phyloP scores from a whole-genome alignment of 2,888 invertebrate species.

The Cerastis rubricosa region DNA sequence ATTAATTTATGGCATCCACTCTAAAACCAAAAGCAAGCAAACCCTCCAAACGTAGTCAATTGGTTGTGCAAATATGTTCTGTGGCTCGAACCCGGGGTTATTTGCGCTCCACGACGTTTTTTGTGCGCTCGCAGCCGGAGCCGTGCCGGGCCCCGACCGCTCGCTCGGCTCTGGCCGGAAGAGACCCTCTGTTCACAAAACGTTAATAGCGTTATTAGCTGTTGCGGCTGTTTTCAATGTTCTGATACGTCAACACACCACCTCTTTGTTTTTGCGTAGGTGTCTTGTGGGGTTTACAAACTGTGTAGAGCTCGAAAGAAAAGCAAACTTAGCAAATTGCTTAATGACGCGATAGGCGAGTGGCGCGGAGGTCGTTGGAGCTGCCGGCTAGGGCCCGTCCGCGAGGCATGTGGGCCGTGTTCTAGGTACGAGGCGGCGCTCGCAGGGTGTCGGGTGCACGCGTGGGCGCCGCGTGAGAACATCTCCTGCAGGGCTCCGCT shows the following conservation, averaged over 20 bases:
- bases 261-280: slow-evolving; percentile 19
- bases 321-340: background rate
- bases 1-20: slow-evolving; percentile 80
- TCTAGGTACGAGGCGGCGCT: background rate
- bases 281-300: background rate
- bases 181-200: slow-evolving; percentile 44
- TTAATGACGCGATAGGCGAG: background rate
- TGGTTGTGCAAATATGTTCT: slow-evolving; percentile 70
- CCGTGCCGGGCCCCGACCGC: background rate
- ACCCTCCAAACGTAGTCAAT: slow-evolving; percentile 71
- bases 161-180: slow-evolving; percentile 42
- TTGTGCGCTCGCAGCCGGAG: slow-evolving; percentile 36
- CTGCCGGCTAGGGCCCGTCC: background rate
- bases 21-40: slow-evolving; percentile 79
- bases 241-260: slow-evolving; percentile 28
- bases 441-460: slow-evolving; percentile 49
- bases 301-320: slow-evolving; percentile 5
- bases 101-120: slow-evolving; percentile 61
- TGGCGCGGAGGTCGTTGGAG: background rate
- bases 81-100: slow-evolving; percentile 39
- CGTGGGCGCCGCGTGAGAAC: slow-evolving; percentile 56
- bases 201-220: slow-evolving; percentile 37
- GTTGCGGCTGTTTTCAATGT: slow-evolving; percentile 25
- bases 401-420: background rate
- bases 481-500: slow-evolving; percentile 23